Evolutionary conservation across 2,888 invertebrate species (phyloP), one percentile per base, ranked within the genome.

Genomic region (Heliothis peltigera): DNA sequence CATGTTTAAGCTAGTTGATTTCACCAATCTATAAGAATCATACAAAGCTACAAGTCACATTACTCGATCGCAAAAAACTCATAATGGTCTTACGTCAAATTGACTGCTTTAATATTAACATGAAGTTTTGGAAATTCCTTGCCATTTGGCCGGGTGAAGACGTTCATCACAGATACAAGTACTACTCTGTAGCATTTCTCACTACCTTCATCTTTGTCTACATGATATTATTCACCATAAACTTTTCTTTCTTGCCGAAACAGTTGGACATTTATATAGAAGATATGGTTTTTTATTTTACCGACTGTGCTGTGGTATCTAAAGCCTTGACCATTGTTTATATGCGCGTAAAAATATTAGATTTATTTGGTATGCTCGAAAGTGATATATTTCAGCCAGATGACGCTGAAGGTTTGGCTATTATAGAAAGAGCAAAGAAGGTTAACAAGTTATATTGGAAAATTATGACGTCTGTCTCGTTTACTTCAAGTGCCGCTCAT

Each of bases 201-300:
- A 18, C 74, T 0, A 12, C 73, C 8, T 82, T 87, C 28, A 59
- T 87, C n/a, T 49, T 87, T 12, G 10, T 83, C 2, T 89, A 86
- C 61, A 66, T 74, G 54, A 25, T 74, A 12, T 22, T 92, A 4
- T 66, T 67, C 6, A 76, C 87, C 0, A 47, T 88, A 7, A 91
- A 90, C 75, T 88, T 91, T 51, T 87, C 69, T 73, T 91, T 82
- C 55, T 47, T 91, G 32, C 86, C 88, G 0, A 80, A 67, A 59
- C 65, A 86, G 35, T 57, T 92, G 35, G 90, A 91, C 19, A 51
- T 79, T 22, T 81, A 89, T 60, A 84, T 90, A 15, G 89, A 87
- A 55, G 87, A 90, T 75, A 64, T 89, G 80, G 70, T 91, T 63
- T 88, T 92, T 74, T 91, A 87, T 79, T 89, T 90, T 25, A 89